phyloP scores from a whole-genome alignment of 2,888 invertebrate genomes.

The Petrophora chlorosata region DNA sequence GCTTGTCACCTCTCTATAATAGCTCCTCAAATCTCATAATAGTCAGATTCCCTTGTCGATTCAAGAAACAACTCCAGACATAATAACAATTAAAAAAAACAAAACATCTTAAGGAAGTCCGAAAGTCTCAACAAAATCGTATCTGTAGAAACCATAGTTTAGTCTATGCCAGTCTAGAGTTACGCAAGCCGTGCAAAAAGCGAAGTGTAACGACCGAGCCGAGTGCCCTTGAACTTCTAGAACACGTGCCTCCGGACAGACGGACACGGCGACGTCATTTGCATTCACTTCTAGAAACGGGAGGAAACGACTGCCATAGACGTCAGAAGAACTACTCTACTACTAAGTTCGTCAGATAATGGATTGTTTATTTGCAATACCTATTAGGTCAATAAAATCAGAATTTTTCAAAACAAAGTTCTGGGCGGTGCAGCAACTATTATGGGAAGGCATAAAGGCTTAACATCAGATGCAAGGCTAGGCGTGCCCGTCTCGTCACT shows the following conservation, averaged over 20 bases:
- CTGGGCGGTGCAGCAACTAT: no score
- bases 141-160: slow-evolving; percentile 45
- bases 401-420: no score
- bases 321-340: no score
- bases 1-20: no score
- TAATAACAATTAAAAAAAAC: not conserved
- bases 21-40: no score
- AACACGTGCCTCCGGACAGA: slow-evolving; percentile 47
- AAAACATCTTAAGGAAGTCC: not conserved
- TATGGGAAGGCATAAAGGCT: no score
- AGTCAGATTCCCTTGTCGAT: no score
- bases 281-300: slow-evolving; percentile 49
- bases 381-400: no score
- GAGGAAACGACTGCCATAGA: slow-evolving; percentile 46
- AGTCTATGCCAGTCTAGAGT: slow-evolving; percentile 51
- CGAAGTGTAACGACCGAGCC: slow-evolving; percentile 60
- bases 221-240: slow-evolving; percentile 64
- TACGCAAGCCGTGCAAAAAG: slow-evolving; percentile 60
- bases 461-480: no score
- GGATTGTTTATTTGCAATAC: slow-evolving; percentile 25
- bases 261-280: slow-evolving; percentile 47
- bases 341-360: slow-evolving; percentile 7
- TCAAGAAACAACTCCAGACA: no score
- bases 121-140: slow-evolving; percentile 15
- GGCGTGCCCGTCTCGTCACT: no score